Conservation (phyloP, 2,888 invertebrate genomes). For the Anaspis maculata region DNA sequence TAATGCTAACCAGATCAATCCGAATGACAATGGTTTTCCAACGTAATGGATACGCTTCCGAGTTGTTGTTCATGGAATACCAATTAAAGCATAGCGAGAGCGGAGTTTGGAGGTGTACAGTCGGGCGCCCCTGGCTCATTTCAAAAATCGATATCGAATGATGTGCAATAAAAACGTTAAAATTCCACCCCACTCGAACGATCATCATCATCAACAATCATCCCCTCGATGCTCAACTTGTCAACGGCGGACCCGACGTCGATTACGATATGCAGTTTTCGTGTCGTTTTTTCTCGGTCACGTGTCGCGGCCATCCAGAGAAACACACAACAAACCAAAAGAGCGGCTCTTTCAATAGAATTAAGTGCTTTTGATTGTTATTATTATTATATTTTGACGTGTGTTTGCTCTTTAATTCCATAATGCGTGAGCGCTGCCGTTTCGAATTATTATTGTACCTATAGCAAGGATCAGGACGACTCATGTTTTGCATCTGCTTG, state of each 20-base stretch:
- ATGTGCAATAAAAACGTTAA: too few species aligned
- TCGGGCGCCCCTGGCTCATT: too few species aligned
- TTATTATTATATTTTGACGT: slow-evolving; percentile 21
- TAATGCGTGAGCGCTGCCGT: too few species aligned
- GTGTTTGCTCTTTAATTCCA: slow-evolving; percentile 14
- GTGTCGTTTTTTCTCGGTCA: slow-evolving; percentile 18
- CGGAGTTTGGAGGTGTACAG: too few species aligned
- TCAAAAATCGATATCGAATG: too few species aligned
- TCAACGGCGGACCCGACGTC: slow-evolving; percentile 12
- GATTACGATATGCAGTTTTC: slow-evolving; percentile 19
- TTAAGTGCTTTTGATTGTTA: slow-evolving; percentile 21
- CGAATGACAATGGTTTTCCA: slow-evolving; percentile 20
- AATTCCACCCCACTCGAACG: too few species aligned
- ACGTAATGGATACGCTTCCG: slow-evolving; percentile 18
- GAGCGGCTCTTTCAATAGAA: slow-evolving; percentile 15
- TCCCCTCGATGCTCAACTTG: neutral
- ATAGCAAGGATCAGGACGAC: too few species aligned
- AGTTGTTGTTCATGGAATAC: slow-evolving; percentile 18
- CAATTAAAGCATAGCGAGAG: slow-evolving; percentile 18
- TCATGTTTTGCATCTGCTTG: too few species aligned
- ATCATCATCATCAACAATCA: too few species aligned
- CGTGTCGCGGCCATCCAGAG: slow-evolving; percentile 10
- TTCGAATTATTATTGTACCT: too few species aligned
- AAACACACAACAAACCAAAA: slow-evolving; percentile 8
- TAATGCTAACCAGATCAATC: slow-evolving; percentile 19